Conservation (phyloP, 2,113 vertebrate genomes). For the Bungarus multicinctus region DNA sequence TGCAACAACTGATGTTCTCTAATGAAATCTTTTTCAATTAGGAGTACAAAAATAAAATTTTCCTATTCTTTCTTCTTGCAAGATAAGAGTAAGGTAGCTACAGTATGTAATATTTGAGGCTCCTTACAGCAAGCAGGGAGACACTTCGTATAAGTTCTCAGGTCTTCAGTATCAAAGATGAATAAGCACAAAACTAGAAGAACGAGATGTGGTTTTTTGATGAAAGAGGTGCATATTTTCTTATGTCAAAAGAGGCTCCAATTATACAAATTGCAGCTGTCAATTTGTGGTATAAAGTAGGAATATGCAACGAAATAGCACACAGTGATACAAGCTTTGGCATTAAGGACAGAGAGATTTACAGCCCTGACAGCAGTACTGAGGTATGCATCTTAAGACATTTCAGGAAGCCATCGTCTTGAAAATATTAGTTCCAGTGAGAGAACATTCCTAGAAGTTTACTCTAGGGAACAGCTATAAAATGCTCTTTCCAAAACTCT, state of each 20-base stretch:
- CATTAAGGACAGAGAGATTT: background rate
- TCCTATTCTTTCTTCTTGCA: background rate
- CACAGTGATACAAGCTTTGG: background rate
- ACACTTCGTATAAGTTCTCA: background rate
- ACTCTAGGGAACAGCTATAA: background rate
- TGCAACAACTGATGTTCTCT: background rate
- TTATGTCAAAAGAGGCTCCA: background rate
- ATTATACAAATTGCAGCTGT: background rate
- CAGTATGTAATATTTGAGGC: background rate
- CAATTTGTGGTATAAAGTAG: background rate
- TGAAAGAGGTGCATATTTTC: background rate
- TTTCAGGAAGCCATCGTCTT: background rate
- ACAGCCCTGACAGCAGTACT: background rate
- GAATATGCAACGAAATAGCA: background rate
- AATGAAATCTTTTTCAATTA: background rate
- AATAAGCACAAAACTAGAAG: background rate
- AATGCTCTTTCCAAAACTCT: background rate
- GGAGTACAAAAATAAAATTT: background rate
- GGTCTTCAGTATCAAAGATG: background rate
- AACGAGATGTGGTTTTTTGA: background rate
- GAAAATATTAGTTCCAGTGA: background rate
- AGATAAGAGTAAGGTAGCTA: background rate
- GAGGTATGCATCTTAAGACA: background rate
- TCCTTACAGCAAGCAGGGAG: background rate
- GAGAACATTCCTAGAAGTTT: background rate